Percentiles rank a stretch among this genome's conserved stretches.
Conservation (phyloP, 2,797 vertebrate species). For the Peromyscus eremicus region DNA sequence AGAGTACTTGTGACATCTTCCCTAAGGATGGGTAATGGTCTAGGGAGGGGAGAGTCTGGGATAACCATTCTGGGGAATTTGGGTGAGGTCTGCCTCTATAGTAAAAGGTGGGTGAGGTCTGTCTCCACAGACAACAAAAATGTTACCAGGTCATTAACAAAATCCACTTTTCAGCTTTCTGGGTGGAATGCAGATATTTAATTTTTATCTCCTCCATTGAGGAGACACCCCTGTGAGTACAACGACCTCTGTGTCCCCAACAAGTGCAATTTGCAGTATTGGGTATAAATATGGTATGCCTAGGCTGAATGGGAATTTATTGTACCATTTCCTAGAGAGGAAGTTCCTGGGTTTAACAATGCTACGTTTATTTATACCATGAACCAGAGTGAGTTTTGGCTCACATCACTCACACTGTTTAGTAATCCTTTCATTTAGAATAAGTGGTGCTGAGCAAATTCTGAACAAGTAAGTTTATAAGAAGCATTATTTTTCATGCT, state of each 20-base stretch:
- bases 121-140: neutral
- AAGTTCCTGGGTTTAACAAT: neutral
- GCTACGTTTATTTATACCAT: neutral
- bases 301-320: neutral
- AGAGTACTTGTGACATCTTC: neutral
- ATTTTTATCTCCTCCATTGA: neutral
- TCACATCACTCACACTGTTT: neutral
- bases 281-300: neutral
- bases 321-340: neutral
- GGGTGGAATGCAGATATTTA: neutral
- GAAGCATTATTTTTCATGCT: slow-evolving; percentile 55
- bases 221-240: neutral
- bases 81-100: neutral
- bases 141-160: neutral
- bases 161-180: neutral
- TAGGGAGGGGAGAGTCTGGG: neutral
- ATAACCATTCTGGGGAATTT: neutral
- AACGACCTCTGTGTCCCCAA: neutral
- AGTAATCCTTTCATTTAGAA: neutral
- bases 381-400: neutral
- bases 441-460: neutral
- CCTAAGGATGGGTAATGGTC: neutral
- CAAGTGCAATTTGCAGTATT: neutral
- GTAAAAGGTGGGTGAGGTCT: neutral
- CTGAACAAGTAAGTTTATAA: neutral